Percentiles rank a stretch among this genome's conserved stretches.
Conservation (phyloP, 2,113 vertebrate species). For the Pungitius pungitius region DNA sequence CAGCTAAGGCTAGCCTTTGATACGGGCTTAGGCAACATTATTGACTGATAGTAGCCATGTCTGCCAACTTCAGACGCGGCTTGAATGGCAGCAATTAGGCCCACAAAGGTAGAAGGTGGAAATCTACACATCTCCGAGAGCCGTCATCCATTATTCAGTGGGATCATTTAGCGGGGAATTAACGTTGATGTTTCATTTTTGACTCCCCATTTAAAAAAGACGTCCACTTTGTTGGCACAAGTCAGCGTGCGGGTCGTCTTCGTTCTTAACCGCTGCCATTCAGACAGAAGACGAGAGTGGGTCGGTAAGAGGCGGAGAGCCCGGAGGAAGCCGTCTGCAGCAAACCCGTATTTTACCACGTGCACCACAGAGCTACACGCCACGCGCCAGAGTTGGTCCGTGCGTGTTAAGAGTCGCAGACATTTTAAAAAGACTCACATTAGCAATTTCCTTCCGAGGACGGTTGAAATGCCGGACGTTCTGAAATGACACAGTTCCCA, state of each 20-base stretch:
- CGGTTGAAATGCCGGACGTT: slow-evolving; percentile 30
- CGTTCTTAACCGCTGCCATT: slow-evolving; percentile 71
- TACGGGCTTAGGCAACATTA: slow-evolving; percentile 67
- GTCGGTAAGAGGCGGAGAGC: slow-evolving; percentile 30
- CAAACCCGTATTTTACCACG: slow-evolving; percentile 42
- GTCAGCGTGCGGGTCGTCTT: slow-evolving; percentile 70
- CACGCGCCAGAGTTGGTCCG: slow-evolving; percentile 34
- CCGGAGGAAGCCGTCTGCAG: slow-evolving; percentile 33
- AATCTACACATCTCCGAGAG: slow-evolving; percentile 75
- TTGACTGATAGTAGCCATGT: slow-evolving; percentile 72
- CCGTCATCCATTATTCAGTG: slow-evolving; percentile 80
- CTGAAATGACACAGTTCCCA: slow-evolving; percentile 21
- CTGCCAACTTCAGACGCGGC: slow-evolving; percentile 63
- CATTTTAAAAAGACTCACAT: slow-evolving; percentile 51
- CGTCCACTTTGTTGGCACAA: slow-evolving; percentile 72
- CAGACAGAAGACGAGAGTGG: slow-evolving; percentile 45
- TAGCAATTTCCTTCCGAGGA: slow-evolving; percentile 34
- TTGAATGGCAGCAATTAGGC: slow-evolving; percentile 79
- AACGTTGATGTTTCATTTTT: slow-evolving; percentile 81
- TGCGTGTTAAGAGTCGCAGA: slow-evolving; percentile 26
- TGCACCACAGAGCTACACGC: slow-evolving; percentile 63
- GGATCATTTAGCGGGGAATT: slow-evolving; percentile 78
- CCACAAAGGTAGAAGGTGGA: slow-evolving; percentile 76
- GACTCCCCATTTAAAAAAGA: slow-evolving; percentile 73
- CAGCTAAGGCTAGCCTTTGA: slow-evolving; percentile 71